phyloP scores from a whole-genome alignment of 2,888 invertebrate genomes.

The Trachelus iudaicus region DNA sequence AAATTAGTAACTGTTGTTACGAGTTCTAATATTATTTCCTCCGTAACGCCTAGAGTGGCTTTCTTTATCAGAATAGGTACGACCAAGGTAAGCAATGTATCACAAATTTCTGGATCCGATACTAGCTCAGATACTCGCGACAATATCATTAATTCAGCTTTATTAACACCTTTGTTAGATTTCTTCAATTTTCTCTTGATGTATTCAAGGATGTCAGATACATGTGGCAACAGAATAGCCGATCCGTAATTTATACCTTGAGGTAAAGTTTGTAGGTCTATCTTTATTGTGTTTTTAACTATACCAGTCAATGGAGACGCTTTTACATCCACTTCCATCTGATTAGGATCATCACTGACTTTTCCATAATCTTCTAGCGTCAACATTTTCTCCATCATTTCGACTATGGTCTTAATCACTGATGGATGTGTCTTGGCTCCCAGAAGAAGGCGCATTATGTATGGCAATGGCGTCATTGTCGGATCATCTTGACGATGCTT shows the following conservation, averaged over 20 bases:
- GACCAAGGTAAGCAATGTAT: slow-evolving; percentile 76
- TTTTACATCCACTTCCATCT: slow-evolving; percentile 48
- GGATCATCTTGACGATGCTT: slow-evolving; percentile 68
- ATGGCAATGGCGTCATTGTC: slow-evolving; percentile 72
- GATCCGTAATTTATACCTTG: slow-evolving; percentile 77
- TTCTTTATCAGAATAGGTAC: slow-evolving; percentile 79
- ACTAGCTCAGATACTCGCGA: slow-evolving; percentile 82
- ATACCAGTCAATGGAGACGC: slow-evolving; percentile 21
- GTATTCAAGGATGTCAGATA: slow-evolving; percentile 76
- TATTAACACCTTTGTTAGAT: slow-evolving; percentile 72
- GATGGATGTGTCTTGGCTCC: slow-evolving; percentile 74
- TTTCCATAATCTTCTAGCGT: slow-evolving; percentile 74
- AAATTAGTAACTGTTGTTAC: slow-evolving; percentile 81
- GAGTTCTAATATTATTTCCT: slow-evolving; percentile 77
- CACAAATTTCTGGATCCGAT: slow-evolving; percentile 75
- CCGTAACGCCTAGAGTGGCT: slow-evolving; percentile 71
- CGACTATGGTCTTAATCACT: slow-evolving; percentile 77
- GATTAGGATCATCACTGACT: slow-evolving; percentile 62
- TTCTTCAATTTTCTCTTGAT: slow-evolving; percentile 76
- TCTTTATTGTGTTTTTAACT: slow-evolving; percentile 40
- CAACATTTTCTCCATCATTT: slow-evolving; percentile 80
- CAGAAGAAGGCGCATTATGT: slow-evolving; percentile 77
- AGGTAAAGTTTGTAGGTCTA: slow-evolving; percentile 38
- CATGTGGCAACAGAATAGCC: slow-evolving; percentile 78
- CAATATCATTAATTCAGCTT: slow-evolving; percentile 78